These are phyloP conservation scores for Nephrotoma guestfalica DNA, from an alignment of 2,888 invertebrate genomes.

Conservation along the genomic window DNA sequence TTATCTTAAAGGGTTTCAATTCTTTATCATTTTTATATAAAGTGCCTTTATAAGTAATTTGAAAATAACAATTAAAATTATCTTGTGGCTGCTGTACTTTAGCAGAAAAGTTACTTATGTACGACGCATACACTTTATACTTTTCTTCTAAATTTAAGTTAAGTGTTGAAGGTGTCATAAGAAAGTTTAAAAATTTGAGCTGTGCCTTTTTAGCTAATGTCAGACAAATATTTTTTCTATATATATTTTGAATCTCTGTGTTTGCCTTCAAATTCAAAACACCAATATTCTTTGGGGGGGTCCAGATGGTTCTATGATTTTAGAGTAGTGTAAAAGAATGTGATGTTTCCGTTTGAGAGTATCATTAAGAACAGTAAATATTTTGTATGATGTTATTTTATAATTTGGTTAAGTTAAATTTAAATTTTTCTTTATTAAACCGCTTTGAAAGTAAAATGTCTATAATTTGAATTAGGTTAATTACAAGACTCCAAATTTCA, in stretches of 20 bases:
- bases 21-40: neutral
- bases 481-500: slow-evolving; percentile 11
- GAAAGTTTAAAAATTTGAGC: neutral
- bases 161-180: neutral
- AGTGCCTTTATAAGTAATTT: neutral
- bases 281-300: neutral
- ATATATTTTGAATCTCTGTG: neutral
- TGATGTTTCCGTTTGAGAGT: neutral
- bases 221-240: neutral
- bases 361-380: neutral
- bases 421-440: neutral
- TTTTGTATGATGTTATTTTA: neutral
- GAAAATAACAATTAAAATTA: neutral
- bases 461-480: neutral
- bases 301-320: neutral
- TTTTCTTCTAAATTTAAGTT: neutral
- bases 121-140: neutral
- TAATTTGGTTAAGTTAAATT: neutral
- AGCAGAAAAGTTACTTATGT: neutral
- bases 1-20: too few relatives aligned
- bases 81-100: neutral
- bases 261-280: neutral
- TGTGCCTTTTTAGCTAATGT: neutral
- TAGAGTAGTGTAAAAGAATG: neutral
- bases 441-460: neutral